Evolutionary conservation across 2,113 vertebrate species (phyloP), one percentile per base, ranked within the genome.

Genomic region (Corvus moneduloides): DNA sequence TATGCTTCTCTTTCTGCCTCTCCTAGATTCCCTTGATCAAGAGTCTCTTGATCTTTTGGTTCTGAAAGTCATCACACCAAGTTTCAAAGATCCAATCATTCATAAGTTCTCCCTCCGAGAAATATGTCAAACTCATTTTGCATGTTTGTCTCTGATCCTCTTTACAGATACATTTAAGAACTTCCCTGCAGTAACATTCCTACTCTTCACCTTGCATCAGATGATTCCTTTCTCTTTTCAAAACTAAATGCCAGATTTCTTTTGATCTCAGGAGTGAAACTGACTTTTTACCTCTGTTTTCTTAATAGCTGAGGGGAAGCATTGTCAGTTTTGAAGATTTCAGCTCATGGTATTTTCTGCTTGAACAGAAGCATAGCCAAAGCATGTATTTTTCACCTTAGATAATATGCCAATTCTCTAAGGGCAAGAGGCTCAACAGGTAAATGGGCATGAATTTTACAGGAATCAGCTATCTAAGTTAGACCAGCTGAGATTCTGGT

Each of bases 21-120:
- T 88, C 33, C 30, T 55, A 59, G 35, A 81, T 67, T 86, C 51
- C 30, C 89, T 95, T 90, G 92, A 97, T 90, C 94, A 95, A 81
- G 46, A 76, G 16, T n/a, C 58, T 85, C 91, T 95, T 96, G 87
- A 96, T 96, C 90, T 90, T 90, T 80, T 4, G 1, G 39, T 88
- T 92, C 68, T 80, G 59, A 52, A 94, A 90, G 64, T 77, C 78
- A 52, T 93, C 61, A 71, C 32, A 78, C 7, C 39, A 78, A 63
- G 44, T 86, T 96, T 93, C 85, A 93, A 92, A 77, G 30, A 26
- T 35, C 72, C 10, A 78, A 2, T 93, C 76, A 88, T 41, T 92
- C 75, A 58, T 75, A 90, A 32, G 30, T 75, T 92, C 48, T 78
- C 19, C 84, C 61, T 93, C 68, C 0, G 0, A 95, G 82, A 90